Base-by-base conservation (phyloP, 2,888 invertebrate species). In the Campoletis raptor region DNA sequence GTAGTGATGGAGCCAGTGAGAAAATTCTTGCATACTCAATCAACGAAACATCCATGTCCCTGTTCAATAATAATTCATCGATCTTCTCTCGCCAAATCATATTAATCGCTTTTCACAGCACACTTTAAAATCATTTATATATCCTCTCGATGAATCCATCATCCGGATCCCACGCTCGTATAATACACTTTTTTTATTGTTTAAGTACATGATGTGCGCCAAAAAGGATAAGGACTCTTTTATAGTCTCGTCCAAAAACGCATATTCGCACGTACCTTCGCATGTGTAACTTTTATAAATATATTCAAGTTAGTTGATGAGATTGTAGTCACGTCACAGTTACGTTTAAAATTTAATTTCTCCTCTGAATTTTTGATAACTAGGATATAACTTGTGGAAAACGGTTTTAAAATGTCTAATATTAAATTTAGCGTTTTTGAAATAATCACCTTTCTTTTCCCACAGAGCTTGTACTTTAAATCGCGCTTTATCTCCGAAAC, bases 1-100 rank as follows among this genome's bases (percentile, higher is more conserved):
- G 69, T 69, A 42, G 69, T 69, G 37, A 66, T 66, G 36, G 8
- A 36, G 37, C 37, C 42, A 69, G 66, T 69, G 69, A 24, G 69
- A 69, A 69, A 69, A 69, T 42, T 12, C 0, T 45, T 24, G 40
- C 10, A 42, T 67, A 66, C 66, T 66, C 66, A 8, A 36, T 67
- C 37, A 40, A 40, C n/a, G 24, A 45, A 24, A 21, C 69, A 69
- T 24, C 45, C 2, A 40, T 67, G 66, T 67, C 40, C 21, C 10
- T 24, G 21, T 69, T 42, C 69, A 24, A 69, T 69, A 30, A 24
- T 45, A 21, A 15, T 42, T 69, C 24, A 69, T 42, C 37, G 30
- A 66, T 66, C 15, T 37, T 66, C n/a, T 3, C 37, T 40, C 40
- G 37, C 37, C 1, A 7, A 40, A n/a, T 67, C n/a, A 10, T 67